These are phyloP conservation scores for Resseliella maxima DNA, from an alignment of 2,888 invertebrate species.

Conservation along the genomic window DNA sequence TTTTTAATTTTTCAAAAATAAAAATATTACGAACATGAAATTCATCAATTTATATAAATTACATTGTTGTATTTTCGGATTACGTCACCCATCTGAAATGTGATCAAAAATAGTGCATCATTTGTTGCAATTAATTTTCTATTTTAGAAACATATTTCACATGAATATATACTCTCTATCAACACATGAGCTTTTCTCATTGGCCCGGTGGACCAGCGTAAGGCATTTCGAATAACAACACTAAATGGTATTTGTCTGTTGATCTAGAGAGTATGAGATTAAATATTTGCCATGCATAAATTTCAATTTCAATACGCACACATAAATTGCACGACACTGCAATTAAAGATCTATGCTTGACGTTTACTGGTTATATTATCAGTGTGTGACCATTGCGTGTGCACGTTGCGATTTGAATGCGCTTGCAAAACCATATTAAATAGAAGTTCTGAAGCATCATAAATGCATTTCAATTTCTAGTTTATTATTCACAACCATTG, in stretches of 20 bases:
- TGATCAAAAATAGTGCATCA: not conserved
- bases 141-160: not conserved
- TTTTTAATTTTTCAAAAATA: too few species aligned
- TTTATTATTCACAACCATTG: slow-evolving; percentile 44
- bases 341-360: slow-evolving; percentile 21
- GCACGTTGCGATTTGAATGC: slow-evolving; percentile 16
- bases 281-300: slow-evolving; percentile 52
- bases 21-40: too few species aligned
- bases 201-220: slow-evolving; percentile 1
- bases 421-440: not conserved
- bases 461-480: slow-evolving; percentile 40
- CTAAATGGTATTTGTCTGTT: slow-evolving; percentile 46
- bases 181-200: not conserved
- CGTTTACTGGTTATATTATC: not conserved
- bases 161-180: slow-evolving; percentile 3
- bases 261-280: slow-evolving; percentile 33
- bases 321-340: slow-evolving; percentile 44
- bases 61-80: not conserved
- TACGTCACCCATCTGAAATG: not conserved
- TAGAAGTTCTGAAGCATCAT: slow-evolving; percentile 24
- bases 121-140: not conserved
- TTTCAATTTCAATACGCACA: slow-evolving; percentile 51
- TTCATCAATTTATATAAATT: too few species aligned
- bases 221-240: slow-evolving; percentile 29
- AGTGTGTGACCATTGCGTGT: not conserved